These are phyloP conservation scores for Octomys mimax DNA, from an alignment of 2,797 vertebrate genomes.

Conservation along the genomic window DNA sequence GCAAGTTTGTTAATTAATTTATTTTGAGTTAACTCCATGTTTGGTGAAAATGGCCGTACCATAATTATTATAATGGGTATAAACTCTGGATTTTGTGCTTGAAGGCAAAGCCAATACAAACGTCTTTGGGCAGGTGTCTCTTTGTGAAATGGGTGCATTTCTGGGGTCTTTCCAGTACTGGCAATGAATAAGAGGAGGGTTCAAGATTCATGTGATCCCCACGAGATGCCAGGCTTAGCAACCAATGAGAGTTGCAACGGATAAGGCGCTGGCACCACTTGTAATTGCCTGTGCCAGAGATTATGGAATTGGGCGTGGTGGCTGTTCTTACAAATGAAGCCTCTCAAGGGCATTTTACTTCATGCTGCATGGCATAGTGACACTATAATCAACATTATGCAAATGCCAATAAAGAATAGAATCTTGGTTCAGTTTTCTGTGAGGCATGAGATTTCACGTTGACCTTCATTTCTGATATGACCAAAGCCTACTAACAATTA, in stretches of 20 bases:
- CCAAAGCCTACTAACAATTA: background rate
- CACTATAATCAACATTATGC: background rate
- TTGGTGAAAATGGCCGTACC: background rate
- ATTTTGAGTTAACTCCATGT: background rate
- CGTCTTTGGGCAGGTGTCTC: background rate
- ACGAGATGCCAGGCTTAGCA: background rate
- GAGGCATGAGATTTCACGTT: background rate
- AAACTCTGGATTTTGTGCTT: background rate
- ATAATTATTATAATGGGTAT: background rate
- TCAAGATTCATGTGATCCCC: background rate
- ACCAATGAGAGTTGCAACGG: background rate
- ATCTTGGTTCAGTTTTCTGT: background rate
- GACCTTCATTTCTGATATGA: background rate
- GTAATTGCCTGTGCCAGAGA: background rate
- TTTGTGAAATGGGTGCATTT: background rate
- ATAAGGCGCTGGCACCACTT: background rate
- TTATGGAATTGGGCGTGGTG: background rate
- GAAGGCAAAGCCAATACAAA: background rate
- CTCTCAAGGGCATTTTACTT: background rate
- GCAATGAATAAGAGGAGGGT: background rate
- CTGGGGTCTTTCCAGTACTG: background rate
- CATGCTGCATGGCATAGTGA: background rate
- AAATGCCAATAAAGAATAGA: background rate
- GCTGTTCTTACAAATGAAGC: background rate
- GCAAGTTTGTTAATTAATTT: background rate